Evolutionary conservation across 2,113 vertebrate genomes (phyloP).

Genomic region (Microcebus griseorufus): DNA sequence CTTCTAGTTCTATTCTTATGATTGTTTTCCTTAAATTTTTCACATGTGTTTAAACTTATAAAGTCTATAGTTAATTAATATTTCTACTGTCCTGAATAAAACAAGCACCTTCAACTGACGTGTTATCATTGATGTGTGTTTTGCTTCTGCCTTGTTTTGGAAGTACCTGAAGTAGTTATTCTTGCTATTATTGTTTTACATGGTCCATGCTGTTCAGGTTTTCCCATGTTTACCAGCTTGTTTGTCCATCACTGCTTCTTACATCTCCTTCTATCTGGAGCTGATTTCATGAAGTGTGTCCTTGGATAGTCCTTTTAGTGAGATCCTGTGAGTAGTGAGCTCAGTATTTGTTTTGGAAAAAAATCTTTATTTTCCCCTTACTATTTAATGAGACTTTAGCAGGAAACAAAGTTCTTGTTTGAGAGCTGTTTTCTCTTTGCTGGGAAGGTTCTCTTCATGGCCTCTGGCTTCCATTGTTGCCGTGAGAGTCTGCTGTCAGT

Average conservation of each 20-base stretch:
- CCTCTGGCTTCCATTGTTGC: background rate
- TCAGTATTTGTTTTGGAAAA: background rate
- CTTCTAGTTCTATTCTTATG: background rate
- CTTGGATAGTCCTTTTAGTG: background rate
- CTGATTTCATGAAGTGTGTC: background rate
- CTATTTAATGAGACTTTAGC: background rate
- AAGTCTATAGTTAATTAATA: background rate
- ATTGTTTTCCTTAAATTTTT: background rate
- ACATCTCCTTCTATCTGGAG: background rate
- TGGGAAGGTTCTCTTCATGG: accelerated
- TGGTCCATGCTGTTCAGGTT: accelerated
- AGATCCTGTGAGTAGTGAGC: background rate
- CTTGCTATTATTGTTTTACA: accelerated
- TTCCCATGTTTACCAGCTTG: background rate
- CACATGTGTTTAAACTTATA: background rate
- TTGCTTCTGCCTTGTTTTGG: background rate
- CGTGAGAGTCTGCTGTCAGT: background rate
- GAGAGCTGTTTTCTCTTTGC: background rate
- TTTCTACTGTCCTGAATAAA: background rate
- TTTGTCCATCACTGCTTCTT: background rate
- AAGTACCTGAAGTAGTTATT: no score
- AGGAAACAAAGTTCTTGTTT: background rate
- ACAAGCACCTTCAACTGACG: background rate
- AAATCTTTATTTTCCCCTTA: background rate
- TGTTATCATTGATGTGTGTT: background rate